phyloP scores from a whole-genome alignment of 2,888 invertebrate species.

The Lasioglossum lativentre region DNA sequence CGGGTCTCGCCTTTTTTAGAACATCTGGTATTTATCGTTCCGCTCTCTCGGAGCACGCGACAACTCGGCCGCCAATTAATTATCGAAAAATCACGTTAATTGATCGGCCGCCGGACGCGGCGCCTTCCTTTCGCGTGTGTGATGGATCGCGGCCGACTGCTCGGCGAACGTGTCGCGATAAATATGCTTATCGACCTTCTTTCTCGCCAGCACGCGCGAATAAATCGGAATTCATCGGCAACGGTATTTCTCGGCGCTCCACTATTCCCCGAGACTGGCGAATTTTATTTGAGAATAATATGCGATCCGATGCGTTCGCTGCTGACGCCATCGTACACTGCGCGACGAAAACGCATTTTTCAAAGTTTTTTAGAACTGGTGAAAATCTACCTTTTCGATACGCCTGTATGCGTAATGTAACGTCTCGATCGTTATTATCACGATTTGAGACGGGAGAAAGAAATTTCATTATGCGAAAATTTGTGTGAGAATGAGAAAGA shows the following conservation, averaged over 20 bases:
- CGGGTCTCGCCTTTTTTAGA: conserved; percentile 66
- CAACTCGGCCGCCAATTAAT: conserved; percentile 61
- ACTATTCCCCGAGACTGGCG: no score
- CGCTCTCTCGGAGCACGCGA: conserved; percentile 53
- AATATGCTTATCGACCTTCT: neutral
- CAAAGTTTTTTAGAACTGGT: neutral
- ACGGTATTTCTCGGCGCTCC: neutral
- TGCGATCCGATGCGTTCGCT: neutral
- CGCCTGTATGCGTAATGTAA: no score
- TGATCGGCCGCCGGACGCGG: conserved; percentile 69
- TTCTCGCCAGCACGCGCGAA: neutral
- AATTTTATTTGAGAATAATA: neutral
- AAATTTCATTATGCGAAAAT: no score
- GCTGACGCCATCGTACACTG: neutral
- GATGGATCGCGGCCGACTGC: conserved; percentile 26
- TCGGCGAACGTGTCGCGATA: conserved; percentile 1
- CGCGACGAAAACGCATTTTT: neutral
- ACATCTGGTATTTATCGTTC: conserved; percentile 67
- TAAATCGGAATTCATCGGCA: neutral
- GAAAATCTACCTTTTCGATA: neutral
- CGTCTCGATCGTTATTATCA: no score
- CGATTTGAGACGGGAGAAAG: no score
- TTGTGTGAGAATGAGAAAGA: no score
- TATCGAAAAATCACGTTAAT: conserved; percentile 74
- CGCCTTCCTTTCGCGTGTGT: conserved; percentile 53